phyloP scores from a whole-genome alignment of 2,888 invertebrate genomes.

The Callinectes sapidus region DNA sequence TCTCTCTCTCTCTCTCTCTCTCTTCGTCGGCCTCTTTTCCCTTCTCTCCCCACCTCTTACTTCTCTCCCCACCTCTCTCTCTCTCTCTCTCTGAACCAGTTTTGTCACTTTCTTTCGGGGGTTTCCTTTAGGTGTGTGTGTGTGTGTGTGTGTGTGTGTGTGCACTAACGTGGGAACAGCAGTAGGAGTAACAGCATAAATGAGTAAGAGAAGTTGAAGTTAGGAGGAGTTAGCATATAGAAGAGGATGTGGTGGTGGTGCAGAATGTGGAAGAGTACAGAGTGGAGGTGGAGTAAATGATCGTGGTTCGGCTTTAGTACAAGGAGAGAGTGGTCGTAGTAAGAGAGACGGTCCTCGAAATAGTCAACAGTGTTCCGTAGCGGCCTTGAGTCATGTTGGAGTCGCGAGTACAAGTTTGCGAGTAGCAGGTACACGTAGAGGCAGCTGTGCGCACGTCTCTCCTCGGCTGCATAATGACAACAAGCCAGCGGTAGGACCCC shows the following conservation, averaged over 20 bases:
- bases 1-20: conserved; percentile 3
- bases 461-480: conserved; percentile 29
- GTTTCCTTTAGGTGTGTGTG: conserved; percentile 1
- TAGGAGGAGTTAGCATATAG: not conserved
- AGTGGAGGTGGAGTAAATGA: not conserved
- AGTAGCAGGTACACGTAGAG: not conserved
- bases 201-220: not conserved
- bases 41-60: conserved; percentile 21
- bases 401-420: not conserved
- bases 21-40: not conserved
- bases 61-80: not conserved
- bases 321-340: not conserved
- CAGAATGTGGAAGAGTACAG: not conserved
- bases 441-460: conserved; percentile 9
- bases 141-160: conserved; percentile 15
- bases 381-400: not conserved
- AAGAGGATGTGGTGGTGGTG: not conserved
- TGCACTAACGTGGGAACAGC: not conserved
- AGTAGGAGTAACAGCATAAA: not conserved
- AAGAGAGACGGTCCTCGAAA: not conserved
- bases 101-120: conserved; percentile 33
- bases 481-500: conserved; percentile 30
- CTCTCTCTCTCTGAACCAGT: conserved; percentile 25
- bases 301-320: not conserved
- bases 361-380: not conserved